phyloP scores from a whole-genome alignment of 2,888 invertebrate genomes.

The Euplexia lucipara region DNA sequence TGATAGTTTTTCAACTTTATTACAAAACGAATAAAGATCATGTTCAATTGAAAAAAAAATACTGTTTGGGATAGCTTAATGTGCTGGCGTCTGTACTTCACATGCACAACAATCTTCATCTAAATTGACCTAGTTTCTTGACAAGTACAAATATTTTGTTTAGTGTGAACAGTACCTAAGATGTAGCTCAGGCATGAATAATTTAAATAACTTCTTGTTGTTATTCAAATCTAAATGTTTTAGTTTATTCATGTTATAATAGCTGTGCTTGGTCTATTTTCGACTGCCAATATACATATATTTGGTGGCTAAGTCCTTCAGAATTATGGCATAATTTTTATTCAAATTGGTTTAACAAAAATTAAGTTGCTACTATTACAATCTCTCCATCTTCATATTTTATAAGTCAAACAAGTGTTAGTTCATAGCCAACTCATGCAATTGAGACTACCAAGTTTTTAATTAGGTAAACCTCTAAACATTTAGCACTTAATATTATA shows the following conservation, averaged over 20 bases:
- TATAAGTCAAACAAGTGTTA: neutral
- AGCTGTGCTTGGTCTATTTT: slow-evolving; percentile 9
- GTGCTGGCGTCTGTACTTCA: too few relatives aligned
- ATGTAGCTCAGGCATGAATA: slow-evolving; percentile 10
- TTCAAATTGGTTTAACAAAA: too few relatives aligned
- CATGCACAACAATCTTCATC: slow-evolving; percentile 33
- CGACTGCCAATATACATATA: neutral
- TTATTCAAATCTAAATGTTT: slow-evolving; percentile 5
- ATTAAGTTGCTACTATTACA: too few relatives aligned
- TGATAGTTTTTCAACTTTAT: too few relatives aligned
- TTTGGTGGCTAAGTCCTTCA: slow-evolving; percentile 1
- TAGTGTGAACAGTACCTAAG: slow-evolving; percentile 15
- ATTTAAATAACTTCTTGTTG: slow-evolving; percentile 27
- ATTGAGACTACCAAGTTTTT: neutral
- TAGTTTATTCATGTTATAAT: slow-evolving; percentile 4
- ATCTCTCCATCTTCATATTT: neutral
- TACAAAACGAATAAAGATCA: too few relatives aligned
- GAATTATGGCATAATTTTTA: neutral
- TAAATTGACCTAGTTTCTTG: slow-evolving; percentile 48
- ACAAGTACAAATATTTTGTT: slow-evolving; percentile 36
- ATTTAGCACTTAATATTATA: too few relatives aligned
- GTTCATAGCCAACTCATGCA: neutral
- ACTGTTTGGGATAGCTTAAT: too few relatives aligned
- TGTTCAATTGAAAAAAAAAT: too few relatives aligned
- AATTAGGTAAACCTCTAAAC: neutral